Evolutionary conservation across 2,797 vertebrate species (phyloP), one percentile per base, ranked within the genome.

Genomic region (Clarias pachynema): DNA sequence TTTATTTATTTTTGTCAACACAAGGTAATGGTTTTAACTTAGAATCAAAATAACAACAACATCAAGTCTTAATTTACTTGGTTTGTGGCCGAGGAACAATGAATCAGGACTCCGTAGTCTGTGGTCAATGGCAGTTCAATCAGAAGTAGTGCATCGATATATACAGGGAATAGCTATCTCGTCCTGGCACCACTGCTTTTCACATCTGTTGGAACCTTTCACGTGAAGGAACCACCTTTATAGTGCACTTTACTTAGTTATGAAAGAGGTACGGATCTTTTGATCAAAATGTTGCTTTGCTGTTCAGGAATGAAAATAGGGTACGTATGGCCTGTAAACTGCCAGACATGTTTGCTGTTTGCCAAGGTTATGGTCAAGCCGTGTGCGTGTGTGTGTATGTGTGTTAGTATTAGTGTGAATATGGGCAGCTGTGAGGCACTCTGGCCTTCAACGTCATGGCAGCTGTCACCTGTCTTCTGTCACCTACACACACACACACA

Each of bases 41-140:
- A 20, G 24, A 53, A 15, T 26, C 49, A 56, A 75, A 75, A 31
- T 59, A 15, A 12, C 29, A 7, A 12, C 1, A 16, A 16, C 44
- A 44, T n/a, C 68, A 53, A 16, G 5, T 20, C 44, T 53, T 74
- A 29, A 74, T 56, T 74, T 29, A 18, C 49, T 26, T 8, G 44
- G 15, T 34, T 5, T 44, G 68, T 49, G 53, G 53, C 31, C 5
- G 53, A 57, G 8, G 29, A 78, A 37, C 40, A 66, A 20, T 80
- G 29, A n/a, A 79, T 60, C 40, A 63, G 59, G 37, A 49, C 34
- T 53, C 37, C 78, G 75, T 62, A 72, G 57, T 26, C 70, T 84
- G 65, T 83, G 34, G 29, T 62, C 66, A 68, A 93, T 94, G 95
- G 94, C 95, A 94, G 93, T 93, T 92, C 96, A 96, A 97, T 97